Evolutionary conservation across 2,113 vertebrate genomes (phyloP).

Genomic region (Nanger granti): DNA sequence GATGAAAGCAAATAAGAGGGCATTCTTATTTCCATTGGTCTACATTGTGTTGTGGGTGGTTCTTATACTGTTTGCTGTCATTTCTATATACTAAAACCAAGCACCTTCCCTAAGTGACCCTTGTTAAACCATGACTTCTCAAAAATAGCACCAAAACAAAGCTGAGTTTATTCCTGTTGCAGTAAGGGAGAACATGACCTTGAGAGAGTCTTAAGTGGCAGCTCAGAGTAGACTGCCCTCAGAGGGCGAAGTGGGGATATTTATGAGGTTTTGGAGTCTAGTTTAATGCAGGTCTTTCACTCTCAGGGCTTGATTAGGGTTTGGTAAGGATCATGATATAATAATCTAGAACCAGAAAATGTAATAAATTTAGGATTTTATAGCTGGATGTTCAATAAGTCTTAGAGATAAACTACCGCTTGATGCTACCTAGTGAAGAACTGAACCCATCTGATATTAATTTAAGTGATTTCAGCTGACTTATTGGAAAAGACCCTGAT

Average conservation of each 20-base stretch:
- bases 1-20: background rate
- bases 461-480: background rate
- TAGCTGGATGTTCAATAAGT: background rate
- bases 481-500: background rate
- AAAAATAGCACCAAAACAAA: background rate
- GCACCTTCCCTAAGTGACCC: background rate
- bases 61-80: background rate
- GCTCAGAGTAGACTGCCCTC: background rate
- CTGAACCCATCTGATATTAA: background rate
- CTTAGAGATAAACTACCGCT: background rate
- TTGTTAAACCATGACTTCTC: background rate
- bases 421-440: background rate
- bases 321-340: background rate
- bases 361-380: background rate
- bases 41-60: background rate
- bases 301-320: background rate
- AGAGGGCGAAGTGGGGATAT: background rate
- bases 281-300: background rate
- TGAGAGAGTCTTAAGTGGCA: background rate
- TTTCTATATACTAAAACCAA: background rate
- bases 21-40: background rate
- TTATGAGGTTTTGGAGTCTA: background rate
- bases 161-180: background rate
- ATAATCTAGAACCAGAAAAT: background rate
- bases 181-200: background rate